Percentiles rank a stretch among this genome's conserved stretches.
Conservation (phyloP, 2,888 invertebrate species). For the Limenitis camilla region DNA sequence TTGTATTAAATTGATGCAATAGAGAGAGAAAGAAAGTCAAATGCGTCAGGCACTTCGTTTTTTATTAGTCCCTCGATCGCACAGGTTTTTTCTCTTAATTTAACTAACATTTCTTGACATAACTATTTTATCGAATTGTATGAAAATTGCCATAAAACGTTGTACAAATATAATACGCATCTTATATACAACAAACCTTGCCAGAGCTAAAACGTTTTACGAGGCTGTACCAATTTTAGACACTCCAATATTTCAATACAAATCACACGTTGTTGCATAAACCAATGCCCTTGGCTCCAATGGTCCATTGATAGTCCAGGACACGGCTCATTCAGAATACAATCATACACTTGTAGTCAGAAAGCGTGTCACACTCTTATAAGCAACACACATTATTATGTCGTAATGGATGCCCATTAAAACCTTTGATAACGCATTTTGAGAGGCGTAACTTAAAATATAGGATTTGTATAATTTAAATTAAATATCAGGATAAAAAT, state of each 20-base stretch:
- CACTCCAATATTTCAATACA: conserved; percentile 23
- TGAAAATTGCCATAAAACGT: conserved; percentile 20
- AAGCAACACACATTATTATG: conserved; percentile 31
- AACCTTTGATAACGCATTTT: conserved; percentile 30
- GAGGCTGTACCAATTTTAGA: conserved; percentile 21
- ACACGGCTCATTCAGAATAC: conserved; percentile 47
- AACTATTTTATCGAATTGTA: too few species aligned
- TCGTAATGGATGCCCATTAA: conserved; percentile 25
- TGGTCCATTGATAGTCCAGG: conserved; percentile 40
- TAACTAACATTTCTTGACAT: too few species aligned
- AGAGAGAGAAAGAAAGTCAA: too few species aligned
- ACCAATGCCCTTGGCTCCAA: conserved; percentile 52
- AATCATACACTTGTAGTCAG: conserved; percentile 48
- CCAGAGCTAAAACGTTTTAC: conserved; percentile 18
- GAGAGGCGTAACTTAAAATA: conserved; percentile 30
- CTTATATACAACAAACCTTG: conserved; percentile 16
- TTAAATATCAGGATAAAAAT: too few species aligned
- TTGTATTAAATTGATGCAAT: too few species aligned
- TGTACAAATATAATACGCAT: conserved; percentile 17
- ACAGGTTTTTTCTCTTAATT: too few species aligned
- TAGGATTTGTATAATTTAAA: too few species aligned
- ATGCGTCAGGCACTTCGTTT: too few species aligned
- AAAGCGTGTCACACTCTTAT: conserved; percentile 35
- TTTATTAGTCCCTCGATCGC: too few species aligned
- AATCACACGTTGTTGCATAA: conserved; percentile 41